Base-by-base conservation (phyloP, 2,113 vertebrate genomes). In the Mellivora capensis region DNA sequence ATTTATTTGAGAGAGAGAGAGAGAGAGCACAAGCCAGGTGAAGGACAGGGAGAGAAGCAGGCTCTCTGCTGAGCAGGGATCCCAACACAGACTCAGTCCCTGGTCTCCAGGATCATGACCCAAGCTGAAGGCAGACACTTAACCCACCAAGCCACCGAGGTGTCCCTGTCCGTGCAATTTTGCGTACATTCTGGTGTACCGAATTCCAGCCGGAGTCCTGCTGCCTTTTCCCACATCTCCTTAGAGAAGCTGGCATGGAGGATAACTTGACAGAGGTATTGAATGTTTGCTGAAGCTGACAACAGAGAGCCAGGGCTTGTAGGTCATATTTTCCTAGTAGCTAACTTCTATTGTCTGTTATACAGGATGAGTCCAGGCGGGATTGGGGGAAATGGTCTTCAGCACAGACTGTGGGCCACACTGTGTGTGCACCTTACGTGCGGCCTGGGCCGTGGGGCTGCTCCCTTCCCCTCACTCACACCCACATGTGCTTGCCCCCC, bases 401-500 rank as follows among this genome's bases (percentile, higher is more conserved):
- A 9, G 42, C 29, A 21, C 59, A 27, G 64, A 21, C 2, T 27
- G 13, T 54, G 42, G 71, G 23, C 34, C 27, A 10, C 5, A 14
- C 23, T 9, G 27, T 25, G n/a, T 42, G 23, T 29, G 37, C 0
- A 13, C 27, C 49, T 71, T 47, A 47, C 0, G 0, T 6, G 37
- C n/a, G 25, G 15, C 23, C 52, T 34, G 69, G 14, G 18, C 9
- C 34, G 4, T 84, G 47, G 0, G 47, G 39, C 49, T 88, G 27
- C 67, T 23, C 37, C 34, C 71, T 79, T 59, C 37, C 5, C 23
- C n/a, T 57, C 59, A 21, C 37, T 47, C 86, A 54, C 69, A 37
- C 27, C 61, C 69, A 37, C 27, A 12, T 13, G 27, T 21, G 27
- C 44, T 82, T 54, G 14, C 20, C 77, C 71, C 61, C 39, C 34